phyloP scores from a whole-genome alignment of 2,797 vertebrate species.

The Enteromius viviparus region DNA sequence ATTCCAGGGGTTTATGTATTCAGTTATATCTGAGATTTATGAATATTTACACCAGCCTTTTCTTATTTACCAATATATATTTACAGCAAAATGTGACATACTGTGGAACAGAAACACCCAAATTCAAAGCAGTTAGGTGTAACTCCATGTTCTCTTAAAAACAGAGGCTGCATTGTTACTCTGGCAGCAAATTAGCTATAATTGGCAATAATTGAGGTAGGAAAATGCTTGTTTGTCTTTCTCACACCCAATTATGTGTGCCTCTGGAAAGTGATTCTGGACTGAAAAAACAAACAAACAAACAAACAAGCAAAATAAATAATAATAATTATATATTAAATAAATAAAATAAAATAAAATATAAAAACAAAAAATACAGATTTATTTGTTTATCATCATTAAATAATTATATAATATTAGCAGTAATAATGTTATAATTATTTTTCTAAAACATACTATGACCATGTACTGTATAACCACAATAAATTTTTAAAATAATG shows the following conservation, averaged over 20 bases:
- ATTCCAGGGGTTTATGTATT: conserved; percentile 64
- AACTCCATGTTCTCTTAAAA: conserved; percentile 36
- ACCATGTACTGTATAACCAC: background rate
- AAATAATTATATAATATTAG: background rate
- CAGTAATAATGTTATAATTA: background rate
- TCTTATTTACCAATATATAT: conserved; percentile 60
- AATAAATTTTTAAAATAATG: background rate
- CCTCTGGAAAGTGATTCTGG: background rate
- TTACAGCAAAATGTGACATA: conserved; percentile 30
- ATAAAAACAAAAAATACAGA: too few species aligned
- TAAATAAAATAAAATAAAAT: too few species aligned
- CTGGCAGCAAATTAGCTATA: conserved; percentile 19
- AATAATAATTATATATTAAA: too few species aligned
- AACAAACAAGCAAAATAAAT: too few species aligned
- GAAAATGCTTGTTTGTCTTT: conserved; percentile 10
- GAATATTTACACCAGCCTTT: conserved; percentile 49
- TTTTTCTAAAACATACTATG: background rate
- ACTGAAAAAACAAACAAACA: too few species aligned
- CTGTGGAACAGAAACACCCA: background rate
- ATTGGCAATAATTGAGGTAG: background rate
- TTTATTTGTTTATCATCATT: too few species aligned
- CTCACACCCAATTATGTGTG: conserved; percentile 13
- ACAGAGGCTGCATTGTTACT: conserved; percentile 23
- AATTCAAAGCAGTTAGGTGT: conserved; percentile 42
- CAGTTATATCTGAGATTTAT: conserved; percentile 41